Evolutionary conservation across 2,113 vertebrate genomes (phyloP).

Genomic region (Platichthys stellatus): DNA sequence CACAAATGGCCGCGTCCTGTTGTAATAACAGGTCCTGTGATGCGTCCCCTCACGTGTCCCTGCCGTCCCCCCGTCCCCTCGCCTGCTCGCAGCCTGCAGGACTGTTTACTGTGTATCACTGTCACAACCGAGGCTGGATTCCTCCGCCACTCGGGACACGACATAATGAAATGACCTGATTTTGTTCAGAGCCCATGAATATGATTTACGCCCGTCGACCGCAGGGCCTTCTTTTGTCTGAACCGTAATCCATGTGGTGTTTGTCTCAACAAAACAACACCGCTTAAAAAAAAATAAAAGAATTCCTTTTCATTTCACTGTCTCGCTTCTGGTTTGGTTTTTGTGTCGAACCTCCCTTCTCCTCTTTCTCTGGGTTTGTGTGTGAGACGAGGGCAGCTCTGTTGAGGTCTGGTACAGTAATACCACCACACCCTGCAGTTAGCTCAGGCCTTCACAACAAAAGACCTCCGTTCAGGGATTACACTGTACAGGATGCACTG

Average conservation of each 20-base stretch:
- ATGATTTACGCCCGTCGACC: slow-evolving; percentile 43
- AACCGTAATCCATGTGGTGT: slow-evolving; percentile 22
- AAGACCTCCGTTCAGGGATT: slow-evolving; percentile 58
- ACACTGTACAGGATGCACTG: slow-evolving; percentile 64
- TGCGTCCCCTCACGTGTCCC: slow-evolving; percentile 36
- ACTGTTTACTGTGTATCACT: slow-evolving; percentile 42
- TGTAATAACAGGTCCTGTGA: slow-evolving; percentile 25
- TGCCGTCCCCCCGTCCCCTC: slow-evolving; percentile 10
- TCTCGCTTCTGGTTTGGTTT: not conserved
- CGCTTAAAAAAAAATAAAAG: not conserved
- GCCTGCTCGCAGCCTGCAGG: slow-evolving; percentile 33
- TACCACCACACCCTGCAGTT: slow-evolving; percentile 59
- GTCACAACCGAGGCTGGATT: slow-evolving; percentile 17
- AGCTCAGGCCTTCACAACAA: slow-evolving; percentile 52
- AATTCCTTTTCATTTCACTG: slow-evolving; percentile 3
- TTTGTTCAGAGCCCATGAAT: slow-evolving; percentile 39
- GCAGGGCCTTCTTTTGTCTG: slow-evolving; percentile 28
- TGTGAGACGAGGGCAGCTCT: slow-evolving; percentile 19
- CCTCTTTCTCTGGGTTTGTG: slow-evolving; percentile 40
- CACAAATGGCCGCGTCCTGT: slow-evolving; percentile 52
- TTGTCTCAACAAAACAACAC: slow-evolving; percentile 21
- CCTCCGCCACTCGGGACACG: slow-evolving; percentile 37
- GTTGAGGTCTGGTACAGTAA: slow-evolving; percentile 48
- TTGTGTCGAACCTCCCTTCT: not conserved
- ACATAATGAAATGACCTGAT: slow-evolving; percentile 50